Percentiles rank a stretch among this genome's conserved stretches.
Evolutionary conservation across 2,888 invertebrate genomes (phyloP).

Genomic region (Acanthosepion esculentum): DNA sequence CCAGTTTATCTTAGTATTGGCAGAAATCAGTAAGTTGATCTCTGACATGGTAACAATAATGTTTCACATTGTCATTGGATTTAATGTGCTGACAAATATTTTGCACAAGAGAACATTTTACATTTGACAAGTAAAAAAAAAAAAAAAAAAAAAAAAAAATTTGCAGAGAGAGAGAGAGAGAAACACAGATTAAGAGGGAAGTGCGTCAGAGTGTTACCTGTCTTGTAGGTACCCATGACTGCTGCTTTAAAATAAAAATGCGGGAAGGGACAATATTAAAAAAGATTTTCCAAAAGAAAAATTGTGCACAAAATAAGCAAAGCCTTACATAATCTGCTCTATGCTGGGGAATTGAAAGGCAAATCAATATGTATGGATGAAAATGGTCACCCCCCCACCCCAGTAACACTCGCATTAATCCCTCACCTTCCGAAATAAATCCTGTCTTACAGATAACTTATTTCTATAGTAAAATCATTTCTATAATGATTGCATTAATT

Average conservation of each 20-base stretch:
- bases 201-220: neutral
- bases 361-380: too few species aligned
- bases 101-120: neutral
- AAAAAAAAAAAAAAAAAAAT: neutral
- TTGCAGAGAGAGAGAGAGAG: neutral
- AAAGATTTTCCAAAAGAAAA: neutral
- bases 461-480: too few species aligned
- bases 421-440: too few species aligned
- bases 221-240: constrained; percentile 33
- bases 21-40: neutral
- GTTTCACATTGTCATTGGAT: neutral
- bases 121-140: neutral
- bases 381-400: too few species aligned
- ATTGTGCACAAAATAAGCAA: neutral
- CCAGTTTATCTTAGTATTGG: too few species aligned
- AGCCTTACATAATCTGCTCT: neutral
- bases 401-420: too few species aligned
- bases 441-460: too few species aligned
- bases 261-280: neutral
- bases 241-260: neutral
- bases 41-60: neutral
- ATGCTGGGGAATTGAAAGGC: too few species aligned
- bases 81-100: neutral
- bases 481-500: too few species aligned
- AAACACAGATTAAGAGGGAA: neutral